phyloP scores from a whole-genome alignment of 1,140 invertebrate species.

The Leptoteleia sp. region DNA sequence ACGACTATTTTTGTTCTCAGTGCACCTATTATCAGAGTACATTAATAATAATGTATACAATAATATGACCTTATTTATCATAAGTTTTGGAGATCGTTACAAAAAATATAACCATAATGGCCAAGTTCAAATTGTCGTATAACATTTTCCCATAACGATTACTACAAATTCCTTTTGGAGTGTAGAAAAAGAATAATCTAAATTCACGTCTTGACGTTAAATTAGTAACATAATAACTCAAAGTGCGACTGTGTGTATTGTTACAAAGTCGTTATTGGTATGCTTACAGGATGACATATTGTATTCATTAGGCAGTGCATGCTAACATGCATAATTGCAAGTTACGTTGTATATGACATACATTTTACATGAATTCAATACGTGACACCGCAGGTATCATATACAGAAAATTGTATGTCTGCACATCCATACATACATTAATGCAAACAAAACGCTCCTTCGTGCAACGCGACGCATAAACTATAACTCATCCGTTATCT shows the following conservation, averaged over 20 bases:
- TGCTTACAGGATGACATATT: conserved; percentile 61
- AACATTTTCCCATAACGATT: no score
- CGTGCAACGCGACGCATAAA: conserved; percentile 17
- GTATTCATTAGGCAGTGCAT: conserved; percentile 57
- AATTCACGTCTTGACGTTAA: conserved; percentile 16
- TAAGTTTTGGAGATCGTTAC: no score
- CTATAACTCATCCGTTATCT: conserved; percentile 35
- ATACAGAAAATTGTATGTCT: conserved; percentile 41
- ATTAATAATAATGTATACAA: no score
- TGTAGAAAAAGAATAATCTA: conserved; percentile 36
- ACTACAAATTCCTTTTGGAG: no score
- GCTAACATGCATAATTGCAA: conserved; percentile 58
- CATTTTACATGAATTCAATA: conserved; percentile 64
- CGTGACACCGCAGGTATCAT: conserved; percentile 44
- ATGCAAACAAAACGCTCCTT: conserved; percentile 38
- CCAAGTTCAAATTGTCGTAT: no score
- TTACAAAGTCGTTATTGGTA: conserved; percentile 62
- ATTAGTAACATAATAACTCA: conserved; percentile 45
- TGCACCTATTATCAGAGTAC: no score
- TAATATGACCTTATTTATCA: no score
- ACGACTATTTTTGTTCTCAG: no score
- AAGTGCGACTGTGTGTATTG: conserved; percentile 22
- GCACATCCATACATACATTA: conserved; percentile 22
- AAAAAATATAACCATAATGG: no score
- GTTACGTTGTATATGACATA: conserved; percentile 59